Evolutionary conservation across 2,797 vertebrate species (phyloP), one percentile per base, ranked within the genome.

Genomic region (Podarcis siculus): DNA sequence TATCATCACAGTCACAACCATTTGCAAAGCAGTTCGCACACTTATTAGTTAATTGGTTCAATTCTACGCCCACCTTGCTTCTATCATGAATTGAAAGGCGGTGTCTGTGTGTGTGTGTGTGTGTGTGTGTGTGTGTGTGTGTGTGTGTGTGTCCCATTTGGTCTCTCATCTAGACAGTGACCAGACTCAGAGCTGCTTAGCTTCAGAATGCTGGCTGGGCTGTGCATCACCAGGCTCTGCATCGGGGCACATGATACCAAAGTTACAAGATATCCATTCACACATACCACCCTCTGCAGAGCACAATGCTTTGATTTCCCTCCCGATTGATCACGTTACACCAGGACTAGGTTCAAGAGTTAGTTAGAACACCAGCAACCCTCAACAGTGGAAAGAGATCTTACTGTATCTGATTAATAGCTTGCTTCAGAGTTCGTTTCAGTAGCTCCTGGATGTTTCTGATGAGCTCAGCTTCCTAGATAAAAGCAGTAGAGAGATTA

Each of bases 381-480:
- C 17, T 8, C 9, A 4, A 66, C 3, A 0, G 0, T 2, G 30
- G 75, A 45, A 55, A 86, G 10, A 27, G 1, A 1, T 58, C 96
- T 97, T 94, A 99, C 98, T 97, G 97, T 83, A 98, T 98, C 96
- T 99, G 99, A 92, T 93, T 96, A 88, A 96, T 75, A 0, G 97
- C 97, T 94, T 99, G 98, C 88, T 95, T 95, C 82, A 97, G 94
- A 10, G 98, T 99, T 91, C 97, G 98, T 87, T 98, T 98, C 94
- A 99, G 95, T 61, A 99, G 98, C 86, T 98, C 97, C 94, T 98
- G 98, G 67, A 99, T n/a, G 71, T 96, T 98, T 93, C 95, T 95
- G 95, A 99, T 98, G 42, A 99, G 96, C 69, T 99, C 98, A 0
- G 97, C 96, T 91, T 99, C 98, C 99, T 99, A 86, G 25, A 77